Base-by-base conservation (phyloP, 2,888 invertebrate genomes). In the Nomada ruficornis region DNA sequence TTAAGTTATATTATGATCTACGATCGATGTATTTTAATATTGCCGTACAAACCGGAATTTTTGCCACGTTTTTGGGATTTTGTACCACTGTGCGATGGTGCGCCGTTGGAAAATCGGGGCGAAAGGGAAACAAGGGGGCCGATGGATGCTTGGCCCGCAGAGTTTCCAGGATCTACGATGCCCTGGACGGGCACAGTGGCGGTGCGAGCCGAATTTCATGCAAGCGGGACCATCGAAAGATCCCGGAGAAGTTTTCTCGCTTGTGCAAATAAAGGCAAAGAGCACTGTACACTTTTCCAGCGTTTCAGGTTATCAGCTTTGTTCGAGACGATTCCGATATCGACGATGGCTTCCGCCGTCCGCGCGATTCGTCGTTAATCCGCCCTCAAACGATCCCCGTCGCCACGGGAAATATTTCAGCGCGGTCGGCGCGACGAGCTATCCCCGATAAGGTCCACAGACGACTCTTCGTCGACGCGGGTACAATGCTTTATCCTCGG, bases 81-180 rank as follows among this genome's bases (percentile, higher is more conserved):
- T 23, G 23, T 1, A 23, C 1, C 23, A 23, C 23, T 23, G 23
- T 23, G 23, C 23, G 23, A 36, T 59, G 44, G 18, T 26, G 23
- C 23, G 44, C 36, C 36, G 71, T 63, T 67, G 76, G 63, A 82
- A 76, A 76, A 82, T 63, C 36, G 52, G 63, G 62, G 64, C 60
- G 77, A 82, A 69, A 72, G 60, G 42, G 60, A 69, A 65, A 82
- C 77, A 73, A 70, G 67, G 57, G 44, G 57, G 42, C 54, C 59
- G 62, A 71, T 10, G 47, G 29, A 13, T 67, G 67, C 62, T 80
- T 76, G 23, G 60, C 50, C 55, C 80, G 47, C 11, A 13, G 68
- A 77, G 50, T 50, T 76, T 77, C 57, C 70, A 52, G 62, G 36
- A 23, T 54, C 71, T 71, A 76, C 67, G 57, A 7, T 23, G 23